Base-by-base conservation (phyloP, 2,888 invertebrate species). In the Drosophila dives region DNA sequence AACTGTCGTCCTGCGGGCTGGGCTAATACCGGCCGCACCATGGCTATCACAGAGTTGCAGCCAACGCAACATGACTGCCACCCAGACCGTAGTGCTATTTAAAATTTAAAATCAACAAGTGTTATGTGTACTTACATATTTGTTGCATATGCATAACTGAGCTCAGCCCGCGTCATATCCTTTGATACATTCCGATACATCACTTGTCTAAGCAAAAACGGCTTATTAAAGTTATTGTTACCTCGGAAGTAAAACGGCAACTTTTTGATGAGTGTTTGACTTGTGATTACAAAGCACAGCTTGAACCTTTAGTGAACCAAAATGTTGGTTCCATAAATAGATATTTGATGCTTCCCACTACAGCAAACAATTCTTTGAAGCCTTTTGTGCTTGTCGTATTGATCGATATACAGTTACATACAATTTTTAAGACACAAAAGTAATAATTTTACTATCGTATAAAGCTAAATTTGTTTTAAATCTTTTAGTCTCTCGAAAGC, bases 271-370 rank as follows among this genome's bases (percentile, higher is more conserved):
- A 61, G 75, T 66, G 69, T 81, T 81, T 75, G 70, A 78, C 76
- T 71, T 80, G 80, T 70, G 73, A 80, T 81, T 81, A 76, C 81
- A 77, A 75, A 70, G 71, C 73, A 54, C 58, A 64, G 80, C 82
- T 82, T 81, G 76, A 83, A 84, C 82, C 85, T 88, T 81, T 65
- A 79, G 49, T 49, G 11, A 32, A 20, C 48, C 10, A 11, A 17
- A 5, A 12, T 5, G 1, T 2, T n/a, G 11, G n/a, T 12, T 12
- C 7, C 1, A 45, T 20, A 45, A 20, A 20, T 3, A 20, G 6
- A 42, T 20, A 20, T 20, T 20, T 20, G 12, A 20, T 12, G 20
- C 12, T 20, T 7, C 20, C 20, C 3, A 20, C 12, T 7, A 7
- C 12, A 45, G 12, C 42, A 6, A 42, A 11, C 20, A 20, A 20